Conservation (phyloP, 2,113 vertebrate genomes). For the Phrynocephalus versicolor region DNA sequence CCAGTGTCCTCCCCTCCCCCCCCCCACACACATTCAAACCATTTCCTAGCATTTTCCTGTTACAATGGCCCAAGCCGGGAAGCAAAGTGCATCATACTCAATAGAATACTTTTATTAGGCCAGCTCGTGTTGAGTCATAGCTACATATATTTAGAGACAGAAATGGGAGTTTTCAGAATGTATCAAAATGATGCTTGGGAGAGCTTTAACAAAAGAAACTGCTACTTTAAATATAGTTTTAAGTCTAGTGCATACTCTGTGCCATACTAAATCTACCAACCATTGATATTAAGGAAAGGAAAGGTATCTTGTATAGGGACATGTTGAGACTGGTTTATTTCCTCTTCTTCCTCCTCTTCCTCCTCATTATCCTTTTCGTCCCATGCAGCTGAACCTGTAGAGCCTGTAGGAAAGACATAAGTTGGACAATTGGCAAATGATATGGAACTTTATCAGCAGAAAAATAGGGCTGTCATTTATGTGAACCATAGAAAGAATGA, state of each 20-base stretch:
- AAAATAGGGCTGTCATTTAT: background rate
- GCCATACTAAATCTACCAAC: conserved; percentile 63
- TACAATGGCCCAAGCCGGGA: no score
- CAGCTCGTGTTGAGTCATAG: no score
- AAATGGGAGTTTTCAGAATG: background rate
- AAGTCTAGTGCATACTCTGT: background rate
- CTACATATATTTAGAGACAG: background rate
- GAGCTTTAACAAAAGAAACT: background rate
- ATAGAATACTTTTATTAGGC: background rate
- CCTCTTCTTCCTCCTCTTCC: conserved; percentile 88
- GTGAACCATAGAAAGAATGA: background rate
- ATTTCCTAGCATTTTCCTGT: background rate
- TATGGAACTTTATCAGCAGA: background rate
- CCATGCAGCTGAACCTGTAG: conserved; percentile 89
- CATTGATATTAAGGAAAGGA: conserved; percentile 81
- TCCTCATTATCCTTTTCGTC: conserved; percentile 88
- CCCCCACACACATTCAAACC: background rate
- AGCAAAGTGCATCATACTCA: background rate
- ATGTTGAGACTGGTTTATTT: conserved; percentile 79
- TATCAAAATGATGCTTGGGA: background rate
- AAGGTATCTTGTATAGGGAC: conserved; percentile 83
- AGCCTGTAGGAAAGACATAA: conserved; percentile 72
- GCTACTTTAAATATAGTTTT: background rate
- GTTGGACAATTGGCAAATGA: conserved; percentile 1
- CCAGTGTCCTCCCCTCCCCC: no score